A percentile compares a stretch with the other conserved stretches of the same genome.
phyloP scores from a whole-genome alignment of 2,113 vertebrate genomes.

The Notiomystis cincta region DNA sequence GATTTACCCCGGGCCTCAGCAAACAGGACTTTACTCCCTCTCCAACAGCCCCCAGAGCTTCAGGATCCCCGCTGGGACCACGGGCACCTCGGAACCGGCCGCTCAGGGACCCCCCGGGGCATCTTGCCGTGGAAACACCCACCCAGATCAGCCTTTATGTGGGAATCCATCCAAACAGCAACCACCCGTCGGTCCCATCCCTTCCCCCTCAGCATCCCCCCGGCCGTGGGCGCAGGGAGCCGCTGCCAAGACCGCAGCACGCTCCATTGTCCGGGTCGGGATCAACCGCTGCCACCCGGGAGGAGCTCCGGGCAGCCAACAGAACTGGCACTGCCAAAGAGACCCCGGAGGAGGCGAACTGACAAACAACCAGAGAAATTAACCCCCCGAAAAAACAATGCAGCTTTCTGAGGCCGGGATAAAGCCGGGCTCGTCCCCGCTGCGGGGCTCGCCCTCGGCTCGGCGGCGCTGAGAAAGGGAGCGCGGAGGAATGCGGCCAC shows the following conservation, averaged over 20 bases:
- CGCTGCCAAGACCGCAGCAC: not conserved
- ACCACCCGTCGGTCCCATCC: fast-evolving
- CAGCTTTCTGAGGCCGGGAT: not conserved
- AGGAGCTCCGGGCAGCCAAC: not conserved
- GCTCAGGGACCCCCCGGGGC: not conserved
- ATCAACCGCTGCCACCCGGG: not conserved
- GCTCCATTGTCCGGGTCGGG: not conserved
- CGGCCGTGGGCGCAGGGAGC: fast-evolving
- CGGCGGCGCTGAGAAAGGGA: not conserved
- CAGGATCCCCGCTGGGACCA: not conserved
- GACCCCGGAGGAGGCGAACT: not conserved
- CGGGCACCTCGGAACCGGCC: fast-evolving
- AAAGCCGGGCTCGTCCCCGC: not conserved
- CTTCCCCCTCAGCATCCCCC: not conserved
- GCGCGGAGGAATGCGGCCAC: not conserved
- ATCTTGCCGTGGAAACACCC: not conserved
- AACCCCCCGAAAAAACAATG: not conserved
- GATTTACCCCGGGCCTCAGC: not conserved
- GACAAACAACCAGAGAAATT: not conserved
- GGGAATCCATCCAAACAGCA: not conserved
- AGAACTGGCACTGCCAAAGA: not conserved
- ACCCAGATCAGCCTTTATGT: not conserved
- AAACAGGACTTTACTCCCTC: not conserved
- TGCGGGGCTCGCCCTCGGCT: not conserved
- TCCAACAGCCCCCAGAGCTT: fast-evolving